Percentiles rank a stretch among this genome's conserved stretches.
These are phyloP conservation scores for Phenganax stokvisi DNA, from an alignment of 92 coral and sea anemone genomes.

Conservation along the genomic window DNA sequence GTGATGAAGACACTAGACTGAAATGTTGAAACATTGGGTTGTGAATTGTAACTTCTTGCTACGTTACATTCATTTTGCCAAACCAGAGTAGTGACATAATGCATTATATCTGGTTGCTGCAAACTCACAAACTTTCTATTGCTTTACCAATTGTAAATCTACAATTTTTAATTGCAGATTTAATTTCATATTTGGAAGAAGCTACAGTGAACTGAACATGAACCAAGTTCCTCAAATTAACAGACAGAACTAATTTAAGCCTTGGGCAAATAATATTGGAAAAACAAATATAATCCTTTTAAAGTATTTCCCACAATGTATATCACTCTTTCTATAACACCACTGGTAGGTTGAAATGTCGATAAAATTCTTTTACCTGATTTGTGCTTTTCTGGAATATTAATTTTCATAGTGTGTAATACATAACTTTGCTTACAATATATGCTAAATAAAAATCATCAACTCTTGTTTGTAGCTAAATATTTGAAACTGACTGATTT, in stretches of 20 bases:
- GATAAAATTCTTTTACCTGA: not conserved
- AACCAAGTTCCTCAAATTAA: not conserved
- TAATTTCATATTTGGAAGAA: conserved; percentile 36
- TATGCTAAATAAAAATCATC: not conserved
- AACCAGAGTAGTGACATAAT: too few relatives aligned
- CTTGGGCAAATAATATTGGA: conserved; percentile 10
- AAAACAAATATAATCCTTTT: not conserved
- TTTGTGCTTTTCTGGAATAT: not conserved
- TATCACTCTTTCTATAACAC: not conserved
- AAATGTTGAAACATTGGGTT: too few relatives aligned
- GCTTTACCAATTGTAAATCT: not conserved
- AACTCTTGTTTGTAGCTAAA: too few relatives aligned
- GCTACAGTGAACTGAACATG: conserved; percentile 8
- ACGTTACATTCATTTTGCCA: too few relatives aligned
- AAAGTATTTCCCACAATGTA: not conserved
- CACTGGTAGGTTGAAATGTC: not conserved
- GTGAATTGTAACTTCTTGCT: too few relatives aligned
- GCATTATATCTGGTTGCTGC: not conserved
- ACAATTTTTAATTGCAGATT: conserved; percentile 5
- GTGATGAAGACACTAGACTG: too few relatives aligned
- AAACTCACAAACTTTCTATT: not conserved
- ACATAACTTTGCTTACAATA: conserved; percentile 23
- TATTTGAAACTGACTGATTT: too few relatives aligned
- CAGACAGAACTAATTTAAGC: conserved; percentile 15
- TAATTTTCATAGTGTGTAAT: not conserved